Percentiles rank a stretch among this genome's conserved stretches.
Evolutionary conservation across 2,797 vertebrate genomes (phyloP).

Genomic region (Cossypha dichroa): DNA sequence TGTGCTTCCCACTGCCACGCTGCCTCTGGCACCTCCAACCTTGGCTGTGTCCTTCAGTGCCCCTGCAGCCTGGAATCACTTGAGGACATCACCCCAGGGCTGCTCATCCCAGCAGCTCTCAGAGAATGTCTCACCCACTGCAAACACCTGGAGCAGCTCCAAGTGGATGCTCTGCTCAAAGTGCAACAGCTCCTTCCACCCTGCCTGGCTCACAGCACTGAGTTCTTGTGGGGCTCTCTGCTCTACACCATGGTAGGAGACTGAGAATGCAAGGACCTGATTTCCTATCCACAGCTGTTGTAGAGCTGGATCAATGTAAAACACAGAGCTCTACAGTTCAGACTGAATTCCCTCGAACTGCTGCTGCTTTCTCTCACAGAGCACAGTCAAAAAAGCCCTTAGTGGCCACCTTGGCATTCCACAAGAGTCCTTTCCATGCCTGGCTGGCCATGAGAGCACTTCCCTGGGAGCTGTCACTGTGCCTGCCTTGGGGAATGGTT

Average conservation of each 20-base stretch:
- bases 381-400: not conserved
- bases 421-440: not conserved
- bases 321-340: not conserved
- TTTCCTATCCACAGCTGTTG: not conserved
- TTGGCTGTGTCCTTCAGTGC: not conserved
- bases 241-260: rapidly evolving
- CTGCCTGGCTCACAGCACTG: not conserved
- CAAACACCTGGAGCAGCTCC: not conserved
- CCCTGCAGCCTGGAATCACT: not conserved
- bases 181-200: not conserved
- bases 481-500: not conserved
- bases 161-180: not conserved
- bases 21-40: not conserved
- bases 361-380: not conserved
- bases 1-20: not conserved
- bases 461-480: not conserved
- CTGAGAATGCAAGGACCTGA: not conserved
- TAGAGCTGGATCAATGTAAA: not conserved
- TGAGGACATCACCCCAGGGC: not conserved
- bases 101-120: not conserved
- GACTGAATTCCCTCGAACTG: not conserved
- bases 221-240: not conserved
- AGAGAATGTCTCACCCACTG: not conserved
- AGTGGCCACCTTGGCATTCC: rapidly evolving
- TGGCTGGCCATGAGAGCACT: rapidly evolving